Evolutionary conservation across 2,113 vertebrate genomes (phyloP).

Genomic region (Nipponia nippon): DNA sequence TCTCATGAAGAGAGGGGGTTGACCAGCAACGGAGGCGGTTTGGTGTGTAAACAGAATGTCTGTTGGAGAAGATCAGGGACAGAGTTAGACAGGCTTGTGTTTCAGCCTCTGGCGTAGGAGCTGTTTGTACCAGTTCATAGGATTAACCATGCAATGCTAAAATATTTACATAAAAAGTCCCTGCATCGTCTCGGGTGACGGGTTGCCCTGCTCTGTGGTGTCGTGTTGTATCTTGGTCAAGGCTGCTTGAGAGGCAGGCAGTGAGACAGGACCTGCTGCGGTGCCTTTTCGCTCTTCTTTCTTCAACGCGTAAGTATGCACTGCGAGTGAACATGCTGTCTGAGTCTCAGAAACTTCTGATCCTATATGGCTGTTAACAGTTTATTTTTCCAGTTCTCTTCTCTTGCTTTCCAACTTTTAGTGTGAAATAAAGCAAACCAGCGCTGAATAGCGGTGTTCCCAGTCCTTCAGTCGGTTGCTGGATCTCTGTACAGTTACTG

Average conservation of each 20-base stretch:
- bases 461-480: background rate
- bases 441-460: background rate
- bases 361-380: background rate
- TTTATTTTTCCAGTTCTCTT: background rate
- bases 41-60: constrained; percentile 15
- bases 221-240: background rate
- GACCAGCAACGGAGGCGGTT: background rate
- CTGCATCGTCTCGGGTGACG: constrained; percentile 24
- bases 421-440: background rate
- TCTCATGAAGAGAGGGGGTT: background rate
- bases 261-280: background rate
- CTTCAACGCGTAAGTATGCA: background rate
- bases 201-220: constrained; percentile 11
- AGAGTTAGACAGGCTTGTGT: constrained; percentile 39
- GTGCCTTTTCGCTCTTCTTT: background rate
- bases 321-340: background rate
- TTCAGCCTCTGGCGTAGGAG: constrained; percentile 47
- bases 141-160: constrained; percentile 52
- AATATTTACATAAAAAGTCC: constrained; percentile 56
- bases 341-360: background rate
- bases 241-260: background rate
- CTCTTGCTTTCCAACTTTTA: background rate
- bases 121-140: constrained; percentile 36
- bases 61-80: background rate
- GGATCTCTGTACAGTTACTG: background rate